Conservation (phyloP, 2,797 vertebrate genomes). For the Micromesistius poutassou region DNA sequence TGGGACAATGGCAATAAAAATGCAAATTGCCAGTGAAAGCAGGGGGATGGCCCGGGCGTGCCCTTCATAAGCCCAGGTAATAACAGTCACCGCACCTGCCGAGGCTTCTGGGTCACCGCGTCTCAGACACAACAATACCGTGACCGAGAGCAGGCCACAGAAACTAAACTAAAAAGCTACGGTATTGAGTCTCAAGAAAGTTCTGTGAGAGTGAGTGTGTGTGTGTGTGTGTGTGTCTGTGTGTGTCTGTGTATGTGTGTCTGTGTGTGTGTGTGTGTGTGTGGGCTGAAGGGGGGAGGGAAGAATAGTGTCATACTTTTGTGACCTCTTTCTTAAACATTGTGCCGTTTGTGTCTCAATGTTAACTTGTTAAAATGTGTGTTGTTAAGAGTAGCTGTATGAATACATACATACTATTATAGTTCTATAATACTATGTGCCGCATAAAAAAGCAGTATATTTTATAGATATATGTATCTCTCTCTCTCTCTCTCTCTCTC, state of each 20-base stretch:
- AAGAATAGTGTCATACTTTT: background rate
- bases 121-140: slow-evolving; percentile 55
- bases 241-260: background rate
- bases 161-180: slow-evolving; percentile 14
- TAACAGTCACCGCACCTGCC: slow-evolving; percentile 70
- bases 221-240: background rate
- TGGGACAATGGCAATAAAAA: slow-evolving; percentile 80
- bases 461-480: background rate
- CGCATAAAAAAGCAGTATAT: background rate
- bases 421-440: background rate
- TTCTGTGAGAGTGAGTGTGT: slow-evolving; percentile 4
- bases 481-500: slow-evolving; percentile 16
- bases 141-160: slow-evolving; percentile 29
- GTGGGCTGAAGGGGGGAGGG: no score
- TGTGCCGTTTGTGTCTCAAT: background rate
- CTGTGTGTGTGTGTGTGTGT: no score
- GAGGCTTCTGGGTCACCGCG: slow-evolving; percentile 59
- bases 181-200: slow-evolving; percentile 13
- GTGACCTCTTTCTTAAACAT: background rate
- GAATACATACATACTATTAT: background rate
- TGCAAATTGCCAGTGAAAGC: slow-evolving; percentile 77
- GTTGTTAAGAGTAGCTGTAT: background rate
- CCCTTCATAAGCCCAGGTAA: slow-evolving; percentile 73
- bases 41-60: slow-evolving; percentile 58
- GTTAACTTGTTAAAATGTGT: background rate